Conservation (phyloP, 2,797 vertebrate genomes). For the Gambusia yucatana region DNA sequence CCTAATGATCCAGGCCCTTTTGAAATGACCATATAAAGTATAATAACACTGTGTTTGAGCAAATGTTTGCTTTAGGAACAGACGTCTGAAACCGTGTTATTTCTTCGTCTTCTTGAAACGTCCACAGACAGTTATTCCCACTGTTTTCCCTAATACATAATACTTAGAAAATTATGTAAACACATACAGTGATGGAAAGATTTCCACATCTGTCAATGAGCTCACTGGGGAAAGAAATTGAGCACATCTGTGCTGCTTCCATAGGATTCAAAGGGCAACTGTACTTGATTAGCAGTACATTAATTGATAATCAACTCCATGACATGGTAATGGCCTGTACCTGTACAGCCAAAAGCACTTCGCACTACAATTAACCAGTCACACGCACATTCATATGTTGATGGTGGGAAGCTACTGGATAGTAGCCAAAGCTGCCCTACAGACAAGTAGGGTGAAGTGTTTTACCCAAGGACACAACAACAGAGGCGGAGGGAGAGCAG, state of each 20-base stretch:
- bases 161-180: not conserved
- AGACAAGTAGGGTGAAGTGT: too few species aligned
- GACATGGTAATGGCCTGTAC: too few species aligned
- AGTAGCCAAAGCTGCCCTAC: too few species aligned
- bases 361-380: too few species aligned
- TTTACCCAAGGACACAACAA: too few species aligned
- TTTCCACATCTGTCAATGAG: not conserved
- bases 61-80: conserved; percentile 10
- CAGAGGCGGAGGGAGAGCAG: too few species aligned
- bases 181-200: conserved; percentile 2
- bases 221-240: not conserved
- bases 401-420: too few species aligned
- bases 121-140: not conserved
- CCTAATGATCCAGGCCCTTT: not conserved
- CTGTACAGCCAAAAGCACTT: too few species aligned
- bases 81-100: not conserved
- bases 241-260: not conserved
- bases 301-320: not conserved
- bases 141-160: not conserved
- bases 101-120: not conserved
- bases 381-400: too few species aligned
- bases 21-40: conserved; percentile 4
- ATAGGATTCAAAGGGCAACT: not conserved
- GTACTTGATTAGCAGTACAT: not conserved
- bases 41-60: not conserved